Evolutionary conservation across 1,140 invertebrate genomes (phyloP).

Genomic region (Drosophila malerkotliana): DNA sequence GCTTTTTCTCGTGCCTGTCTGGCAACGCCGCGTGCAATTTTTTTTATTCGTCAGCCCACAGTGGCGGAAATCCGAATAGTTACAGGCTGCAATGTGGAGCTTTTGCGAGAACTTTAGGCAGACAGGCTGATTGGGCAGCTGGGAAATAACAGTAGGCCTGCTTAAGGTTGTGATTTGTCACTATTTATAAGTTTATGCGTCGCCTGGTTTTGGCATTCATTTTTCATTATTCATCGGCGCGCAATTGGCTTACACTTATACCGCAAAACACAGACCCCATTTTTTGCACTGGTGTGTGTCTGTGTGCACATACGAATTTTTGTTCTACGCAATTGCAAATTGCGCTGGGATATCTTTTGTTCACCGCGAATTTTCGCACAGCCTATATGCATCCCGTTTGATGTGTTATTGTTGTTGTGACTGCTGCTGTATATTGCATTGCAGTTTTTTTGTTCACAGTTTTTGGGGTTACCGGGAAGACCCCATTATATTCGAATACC

Average conservation of each 20-base stretch:
- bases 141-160: slow-evolving; percentile 48
- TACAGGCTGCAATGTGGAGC: slow-evolving; percentile 6
- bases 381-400: slow-evolving; percentile 31
- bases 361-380: slow-evolving; percentile 49
- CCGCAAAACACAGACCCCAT: slow-evolving; percentile 16
- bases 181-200: slow-evolving; percentile 59
- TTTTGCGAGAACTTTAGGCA: slow-evolving; percentile 40
- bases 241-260: slow-evolving; percentile 59
- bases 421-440: slow-evolving; percentile 33
- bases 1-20: slow-evolving; percentile 39
- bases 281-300: slow-evolving; percentile 22
- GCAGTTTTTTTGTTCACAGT: slow-evolving; percentile 17
- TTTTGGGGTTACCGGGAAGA: neutral
- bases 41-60: slow-evolving; percentile 17
- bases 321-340: slow-evolving; percentile 68
- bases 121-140: slow-evolving; percentile 33
- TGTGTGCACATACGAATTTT: slow-evolving; percentile 23
- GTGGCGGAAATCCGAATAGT: slow-evolving; percentile 11
- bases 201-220: slow-evolving; percentile 34
- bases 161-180: slow-evolving; percentile 41
- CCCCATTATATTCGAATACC: neutral
- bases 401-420: slow-evolving; percentile 50
- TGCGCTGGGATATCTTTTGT: slow-evolving; percentile 65
- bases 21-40: slow-evolving; percentile 22
- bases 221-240: slow-evolving; percentile 43